A percentile compares a stretch with the other conserved stretches of the same genome.
phyloP scores from a whole-genome alignment of 2,113 vertebrate genomes.

The Micronycteris hirsuta region DNA sequence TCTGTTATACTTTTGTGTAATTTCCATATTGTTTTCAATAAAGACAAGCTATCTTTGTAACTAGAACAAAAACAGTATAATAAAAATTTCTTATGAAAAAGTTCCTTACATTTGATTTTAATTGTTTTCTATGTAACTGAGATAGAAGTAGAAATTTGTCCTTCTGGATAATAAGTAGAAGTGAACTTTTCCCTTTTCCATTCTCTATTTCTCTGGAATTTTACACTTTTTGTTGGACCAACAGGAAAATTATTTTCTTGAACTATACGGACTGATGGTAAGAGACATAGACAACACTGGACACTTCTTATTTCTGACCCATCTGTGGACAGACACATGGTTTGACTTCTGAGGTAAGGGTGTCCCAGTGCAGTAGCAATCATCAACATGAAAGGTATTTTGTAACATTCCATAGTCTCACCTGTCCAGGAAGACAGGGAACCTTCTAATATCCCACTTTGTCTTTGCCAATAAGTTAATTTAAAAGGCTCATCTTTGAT shows the following conservation, averaged over 20 bases:
- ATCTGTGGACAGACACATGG: background rate
- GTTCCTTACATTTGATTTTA: background rate
- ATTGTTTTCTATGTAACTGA: background rate
- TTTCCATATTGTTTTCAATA: background rate
- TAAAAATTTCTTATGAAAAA: background rate
- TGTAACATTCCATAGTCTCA: background rate
- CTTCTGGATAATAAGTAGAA: background rate
- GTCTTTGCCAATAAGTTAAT: background rate
- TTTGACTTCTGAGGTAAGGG: background rate
- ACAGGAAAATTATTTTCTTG: too few relatives aligned
- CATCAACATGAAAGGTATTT: background rate
- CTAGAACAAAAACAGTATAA: background rate
- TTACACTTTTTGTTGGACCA: background rate
- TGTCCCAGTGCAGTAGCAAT: background rate
- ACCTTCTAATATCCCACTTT: background rate
- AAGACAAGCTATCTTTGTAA: background rate
- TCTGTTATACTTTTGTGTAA: background rate
- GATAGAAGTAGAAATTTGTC: background rate
- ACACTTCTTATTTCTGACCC: background rate
- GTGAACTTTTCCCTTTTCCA: background rate
- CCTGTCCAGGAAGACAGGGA: background rate
- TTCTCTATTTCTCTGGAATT: background rate
- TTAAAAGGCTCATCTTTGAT: background rate
- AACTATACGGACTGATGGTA: background rate
- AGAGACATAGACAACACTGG: background rate